These are phyloP conservation scores for Gastrophryne carolinensis DNA, from an alignment of 2,797 vertebrate genomes.

Conservation along the genomic window DNA sequence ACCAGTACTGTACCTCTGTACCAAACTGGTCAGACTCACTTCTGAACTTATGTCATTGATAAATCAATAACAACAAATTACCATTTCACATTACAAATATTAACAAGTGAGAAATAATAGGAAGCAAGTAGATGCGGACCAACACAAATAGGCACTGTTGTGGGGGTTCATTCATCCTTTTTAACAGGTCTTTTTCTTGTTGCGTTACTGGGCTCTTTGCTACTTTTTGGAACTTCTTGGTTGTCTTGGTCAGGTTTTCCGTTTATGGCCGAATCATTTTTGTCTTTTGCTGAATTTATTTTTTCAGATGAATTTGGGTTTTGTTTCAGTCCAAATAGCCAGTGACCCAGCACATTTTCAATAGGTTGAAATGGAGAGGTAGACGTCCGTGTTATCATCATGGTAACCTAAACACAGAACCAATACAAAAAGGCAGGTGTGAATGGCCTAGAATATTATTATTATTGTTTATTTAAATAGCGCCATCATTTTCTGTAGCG, in stretches of 20 bases:
- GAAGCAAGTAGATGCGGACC: background rate
- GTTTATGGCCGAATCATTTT: constrained; percentile 49
- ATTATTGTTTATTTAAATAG: too few species aligned
- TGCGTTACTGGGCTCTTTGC: constrained; percentile 40
- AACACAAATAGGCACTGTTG: too few species aligned
- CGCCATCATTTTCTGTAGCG: too few species aligned
- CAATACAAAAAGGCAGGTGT: background rate
- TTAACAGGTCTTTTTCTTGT: constrained; percentile 62
- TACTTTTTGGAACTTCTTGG: background rate
- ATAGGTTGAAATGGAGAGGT: constrained; percentile 73
- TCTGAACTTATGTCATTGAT: too few species aligned
- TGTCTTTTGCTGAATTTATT: constrained; percentile 61
- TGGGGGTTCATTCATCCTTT: constrained; percentile 66
- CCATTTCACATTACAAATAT: background rate
- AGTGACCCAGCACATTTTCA: constrained; percentile 74
- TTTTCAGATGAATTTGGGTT: constrained; percentile 47
- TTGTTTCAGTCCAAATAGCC: constrained; percentile 75
- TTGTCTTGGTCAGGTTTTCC: constrained; percentile 9
- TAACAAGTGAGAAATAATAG: background rate
- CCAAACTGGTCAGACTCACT: too few species aligned
- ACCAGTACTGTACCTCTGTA: too few species aligned
- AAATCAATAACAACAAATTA: too few species aligned
- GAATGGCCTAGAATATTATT: too few species aligned
- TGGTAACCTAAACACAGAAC: constrained; percentile 69
- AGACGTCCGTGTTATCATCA: constrained; percentile 79